These are phyloP conservation scores for Gerris lacustris DNA, from an alignment of 2,888 invertebrate genomes.

Conservation along the genomic window DNA sequence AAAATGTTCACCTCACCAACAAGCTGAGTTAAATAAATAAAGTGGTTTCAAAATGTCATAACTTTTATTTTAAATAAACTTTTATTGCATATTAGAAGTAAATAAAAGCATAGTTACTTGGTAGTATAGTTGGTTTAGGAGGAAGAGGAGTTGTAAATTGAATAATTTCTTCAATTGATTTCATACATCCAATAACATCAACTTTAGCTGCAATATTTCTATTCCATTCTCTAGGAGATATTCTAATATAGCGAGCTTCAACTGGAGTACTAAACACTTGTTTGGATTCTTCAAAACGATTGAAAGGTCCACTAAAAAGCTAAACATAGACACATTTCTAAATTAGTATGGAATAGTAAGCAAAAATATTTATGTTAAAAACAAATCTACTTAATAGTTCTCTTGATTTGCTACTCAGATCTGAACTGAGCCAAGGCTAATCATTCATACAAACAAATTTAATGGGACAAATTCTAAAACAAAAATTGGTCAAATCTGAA, in stretches of 20 bases:
- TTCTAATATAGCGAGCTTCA: slow-evolving; percentile 58
- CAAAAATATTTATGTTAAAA: no score
- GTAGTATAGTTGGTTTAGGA: slow-evolving; percentile 7
- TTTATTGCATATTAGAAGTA: no score
- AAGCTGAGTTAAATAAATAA: no score
- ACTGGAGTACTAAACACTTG: slow-evolving; percentile 58
- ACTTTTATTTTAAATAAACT: neutral
- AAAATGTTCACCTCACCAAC: no score
- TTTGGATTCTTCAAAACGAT: slow-evolving; percentile 46
- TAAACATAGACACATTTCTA: slow-evolving; percentile 32
- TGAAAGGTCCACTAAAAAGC: slow-evolving; percentile 57
- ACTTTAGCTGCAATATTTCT: slow-evolving; percentile 52
- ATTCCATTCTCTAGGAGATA: slow-evolving; percentile 65
- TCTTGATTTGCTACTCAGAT: no score
- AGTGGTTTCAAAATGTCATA: no score
- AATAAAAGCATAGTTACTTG: slow-evolving; percentile 15
- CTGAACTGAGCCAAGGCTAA: no score
- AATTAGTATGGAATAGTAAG: neutral
- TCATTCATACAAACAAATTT: no score
- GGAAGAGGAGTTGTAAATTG: neutral
- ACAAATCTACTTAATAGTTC: no score
- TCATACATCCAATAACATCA: slow-evolving; percentile 61
- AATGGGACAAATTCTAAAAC: no score
- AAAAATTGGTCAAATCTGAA: no score
- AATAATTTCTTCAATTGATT: slow-evolving; percentile 22